phyloP scores from a whole-genome alignment of 1,140 invertebrate genomes.

The Acromyrmex echinatior region DNA sequence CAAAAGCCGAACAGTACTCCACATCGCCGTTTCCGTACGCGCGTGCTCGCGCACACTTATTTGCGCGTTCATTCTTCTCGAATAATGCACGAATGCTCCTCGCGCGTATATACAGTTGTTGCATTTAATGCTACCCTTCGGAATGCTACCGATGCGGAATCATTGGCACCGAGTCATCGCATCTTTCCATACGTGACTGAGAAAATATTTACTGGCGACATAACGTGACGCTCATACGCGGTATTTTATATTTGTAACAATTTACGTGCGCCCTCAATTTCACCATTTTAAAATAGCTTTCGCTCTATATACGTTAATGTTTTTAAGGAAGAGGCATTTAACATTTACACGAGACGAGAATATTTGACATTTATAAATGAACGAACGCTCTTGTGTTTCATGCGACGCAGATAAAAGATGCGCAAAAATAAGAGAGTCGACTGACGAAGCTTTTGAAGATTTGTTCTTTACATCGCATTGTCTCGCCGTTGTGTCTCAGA shows the following conservation, averaged over 20 bases:
- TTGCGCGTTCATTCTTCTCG: slow-evolving; percentile 28
- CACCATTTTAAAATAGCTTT: neutral
- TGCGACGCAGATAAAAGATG: neutral
- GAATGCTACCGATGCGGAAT: neutral
- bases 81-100: slow-evolving; percentile 31
- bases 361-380: slow-evolving; percentile 24
- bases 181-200: neutral
- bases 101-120: neutral
- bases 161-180: slow-evolving; percentile 23
- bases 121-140: neutral
- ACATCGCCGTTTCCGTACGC: slow-evolving; percentile 19
- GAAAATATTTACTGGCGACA: neutral
- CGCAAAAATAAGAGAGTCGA: neutral
- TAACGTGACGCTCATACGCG: neutral
- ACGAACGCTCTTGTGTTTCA: slow-evolving; percentile 2
- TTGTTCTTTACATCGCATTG: slow-evolving; percentile 30
- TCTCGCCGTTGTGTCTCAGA: slow-evolving; percentile 11
- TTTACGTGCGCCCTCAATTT: neutral
- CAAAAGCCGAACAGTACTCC: slow-evolving; percentile 42
- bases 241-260: neutral
- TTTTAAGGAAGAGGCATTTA: neutral
- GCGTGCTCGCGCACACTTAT: slow-evolving; percentile 43
- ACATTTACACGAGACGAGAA: neutral
- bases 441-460: slow-evolving; percentile 42
- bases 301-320: neutral